These are phyloP conservation scores for Nothura maculosa DNA, from an alignment of 2,797 vertebrate species.

Conservation along the genomic window DNA sequence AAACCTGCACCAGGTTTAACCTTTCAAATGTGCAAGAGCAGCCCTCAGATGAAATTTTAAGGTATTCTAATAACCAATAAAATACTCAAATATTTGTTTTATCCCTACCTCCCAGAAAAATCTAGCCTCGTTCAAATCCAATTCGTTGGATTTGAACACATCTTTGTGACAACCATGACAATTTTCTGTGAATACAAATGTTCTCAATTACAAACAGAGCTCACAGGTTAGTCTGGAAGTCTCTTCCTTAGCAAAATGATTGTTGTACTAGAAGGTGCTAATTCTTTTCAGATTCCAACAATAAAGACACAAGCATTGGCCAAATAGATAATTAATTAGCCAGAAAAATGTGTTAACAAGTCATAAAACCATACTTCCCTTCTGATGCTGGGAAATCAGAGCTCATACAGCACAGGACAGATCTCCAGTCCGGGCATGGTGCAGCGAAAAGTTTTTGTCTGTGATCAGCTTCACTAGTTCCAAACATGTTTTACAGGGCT, in stretches of 20 bases:
- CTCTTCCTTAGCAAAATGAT: background rate
- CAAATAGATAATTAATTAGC: no score
- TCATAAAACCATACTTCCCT: no score
- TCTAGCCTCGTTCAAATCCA: background rate
- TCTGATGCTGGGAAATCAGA: no score
- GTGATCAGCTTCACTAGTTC: no score
- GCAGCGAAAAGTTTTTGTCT: background rate
- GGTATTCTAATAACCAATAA: background rate
- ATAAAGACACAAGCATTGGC: no score
- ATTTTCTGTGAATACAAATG: background rate
- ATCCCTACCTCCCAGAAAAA: background rate
- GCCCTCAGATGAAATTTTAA: background rate
- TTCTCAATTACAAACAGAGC: background rate
- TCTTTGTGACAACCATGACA: fast-evolving
- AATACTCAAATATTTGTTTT: background rate
- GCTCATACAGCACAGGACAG: no score
- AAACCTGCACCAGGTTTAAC: background rate
- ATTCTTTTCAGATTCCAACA: no score
- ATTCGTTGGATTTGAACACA: background rate
- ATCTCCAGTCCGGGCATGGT: no score
- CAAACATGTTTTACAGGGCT: background rate
- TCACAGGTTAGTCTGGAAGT: fast-evolving
- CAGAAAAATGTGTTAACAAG: no score
- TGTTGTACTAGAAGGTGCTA: no score
- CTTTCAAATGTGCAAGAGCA: background rate